Evolutionary conservation across 2,797 vertebrate genomes (phyloP).

Genomic region (Danio kyathit): DNA sequence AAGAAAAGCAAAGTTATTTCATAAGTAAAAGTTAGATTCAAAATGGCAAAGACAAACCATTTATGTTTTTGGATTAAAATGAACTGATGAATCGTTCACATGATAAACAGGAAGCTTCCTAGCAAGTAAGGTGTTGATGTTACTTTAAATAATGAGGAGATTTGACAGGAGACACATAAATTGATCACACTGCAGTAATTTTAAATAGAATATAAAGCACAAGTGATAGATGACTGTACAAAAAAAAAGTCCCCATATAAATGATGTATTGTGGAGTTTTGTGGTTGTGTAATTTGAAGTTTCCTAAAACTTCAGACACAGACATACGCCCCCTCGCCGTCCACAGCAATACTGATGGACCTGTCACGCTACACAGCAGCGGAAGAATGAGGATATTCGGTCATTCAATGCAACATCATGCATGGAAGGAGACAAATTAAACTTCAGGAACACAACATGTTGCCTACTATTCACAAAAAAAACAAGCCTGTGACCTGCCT

Average conservation of each 20-base stretch:
- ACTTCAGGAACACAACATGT: conserved; percentile 24
- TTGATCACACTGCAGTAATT: neutral
- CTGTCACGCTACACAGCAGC: conserved; percentile 31
- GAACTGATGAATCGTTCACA: neutral
- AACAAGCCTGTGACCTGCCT: conserved; percentile 8
- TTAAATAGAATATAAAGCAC: neutral
- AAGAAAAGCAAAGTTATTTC: neutral
- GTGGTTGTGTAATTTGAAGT: conserved; percentile 25
- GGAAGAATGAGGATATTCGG: conserved; percentile 26
- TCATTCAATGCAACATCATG: conserved; percentile 52
- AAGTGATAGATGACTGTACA: neutral
- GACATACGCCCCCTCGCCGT: conserved; percentile 7
- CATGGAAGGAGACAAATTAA: conserved; percentile 48
- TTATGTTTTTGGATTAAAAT: neutral
- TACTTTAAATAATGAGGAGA: neutral
- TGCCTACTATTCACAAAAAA: conserved; percentile 35
- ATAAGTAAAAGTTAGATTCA: conserved; percentile 2
- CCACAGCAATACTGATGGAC: conserved; percentile 36
- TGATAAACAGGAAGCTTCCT: neutral
- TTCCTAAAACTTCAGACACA: conserved; percentile 22
- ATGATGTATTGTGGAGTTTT: neutral
- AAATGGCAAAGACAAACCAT: neutral
- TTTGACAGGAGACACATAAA: neutral
- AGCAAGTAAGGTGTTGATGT: neutral
- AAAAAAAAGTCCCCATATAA: neutral